These are phyloP conservation scores for Dasypus novemcinctus DNA, from an alignment of 2,113 vertebrate genomes.

Conservation along the genomic window DNA sequence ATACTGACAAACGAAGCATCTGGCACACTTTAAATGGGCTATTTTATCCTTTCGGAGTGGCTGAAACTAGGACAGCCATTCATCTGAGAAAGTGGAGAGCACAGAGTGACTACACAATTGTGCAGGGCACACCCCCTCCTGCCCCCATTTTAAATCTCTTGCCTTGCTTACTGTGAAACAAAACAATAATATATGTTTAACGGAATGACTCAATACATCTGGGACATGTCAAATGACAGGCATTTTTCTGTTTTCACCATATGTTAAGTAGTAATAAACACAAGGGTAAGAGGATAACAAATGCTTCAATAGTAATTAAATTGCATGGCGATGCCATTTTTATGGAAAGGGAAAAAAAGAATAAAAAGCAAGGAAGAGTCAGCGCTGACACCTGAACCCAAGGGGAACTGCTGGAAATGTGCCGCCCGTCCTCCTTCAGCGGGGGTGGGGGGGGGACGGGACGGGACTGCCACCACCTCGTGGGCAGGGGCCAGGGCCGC, in stretches of 20 bases:
- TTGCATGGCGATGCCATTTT: background rate
- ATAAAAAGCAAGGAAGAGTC: background rate
- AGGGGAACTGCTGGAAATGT: background rate
- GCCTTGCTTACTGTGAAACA: background rate
- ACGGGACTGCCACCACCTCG: background rate
- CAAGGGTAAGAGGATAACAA: background rate
- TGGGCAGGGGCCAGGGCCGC: background rate
- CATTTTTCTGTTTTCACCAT: background rate
- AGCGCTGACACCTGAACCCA: background rate
- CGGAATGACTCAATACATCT: background rate
- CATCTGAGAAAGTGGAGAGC: constrained; percentile 45
- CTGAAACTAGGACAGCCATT: constrained; percentile 74
- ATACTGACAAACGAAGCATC: constrained; percentile 27
- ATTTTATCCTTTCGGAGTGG: constrained; percentile 51
- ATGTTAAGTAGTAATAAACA: background rate
- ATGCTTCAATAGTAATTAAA: background rate
- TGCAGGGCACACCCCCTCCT: background rate
- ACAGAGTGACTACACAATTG: background rate
- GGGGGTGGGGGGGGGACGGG: background rate
- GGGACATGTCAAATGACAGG: background rate
- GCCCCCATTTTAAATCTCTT: background rate
- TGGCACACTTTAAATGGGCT: constrained; percentile 60
- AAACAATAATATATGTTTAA: background rate
- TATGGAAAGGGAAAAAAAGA: background rate
- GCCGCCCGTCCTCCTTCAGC: background rate